Conservation (phyloP, 2,888 invertebrate genomes). For the Thalpophila matura region DNA sequence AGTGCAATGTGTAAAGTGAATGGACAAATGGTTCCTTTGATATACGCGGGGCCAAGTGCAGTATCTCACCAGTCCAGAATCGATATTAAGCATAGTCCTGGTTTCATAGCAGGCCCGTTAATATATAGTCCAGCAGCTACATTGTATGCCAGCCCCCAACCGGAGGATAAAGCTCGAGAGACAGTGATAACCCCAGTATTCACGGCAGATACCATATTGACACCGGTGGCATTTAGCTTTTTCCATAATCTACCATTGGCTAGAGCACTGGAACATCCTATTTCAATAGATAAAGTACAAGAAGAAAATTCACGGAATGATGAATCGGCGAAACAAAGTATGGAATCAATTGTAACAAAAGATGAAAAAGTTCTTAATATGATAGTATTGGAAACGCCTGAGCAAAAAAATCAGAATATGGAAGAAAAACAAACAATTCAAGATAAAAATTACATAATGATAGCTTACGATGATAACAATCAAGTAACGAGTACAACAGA, state of each 20-base stretch:
- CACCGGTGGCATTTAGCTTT: constrained; percentile 80
- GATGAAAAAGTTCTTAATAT: constrained; percentile 12
- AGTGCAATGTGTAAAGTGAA: constrained; percentile 68
- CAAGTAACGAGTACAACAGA: constrained; percentile 33
- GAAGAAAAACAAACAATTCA: constrained; percentile 8
- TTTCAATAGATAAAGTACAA: constrained; percentile 74
- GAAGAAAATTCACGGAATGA: constrained; percentile 57
- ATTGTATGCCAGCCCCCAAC: constrained; percentile 65
- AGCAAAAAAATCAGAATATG: constrained; percentile 14
- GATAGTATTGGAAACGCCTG: constrained; percentile 11
- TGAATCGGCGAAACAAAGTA: constrained; percentile 17
- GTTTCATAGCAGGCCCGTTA: constrained; percentile 72
- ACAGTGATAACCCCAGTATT: constrained; percentile 67
- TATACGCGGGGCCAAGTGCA: constrained; percentile 88
- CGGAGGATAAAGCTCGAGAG: constrained; percentile 63
- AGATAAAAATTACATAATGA: constrained; percentile 37
- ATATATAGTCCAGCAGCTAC: constrained; percentile 75
- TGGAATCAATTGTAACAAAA: constrained; percentile 17
- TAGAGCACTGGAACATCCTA: constrained; percentile 80
- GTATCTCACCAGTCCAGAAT: constrained; percentile 90
- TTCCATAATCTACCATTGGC: constrained; percentile 81
- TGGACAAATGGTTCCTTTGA: constrained; percentile 76
- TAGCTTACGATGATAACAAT: constrained; percentile 34
- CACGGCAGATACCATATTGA: constrained; percentile 71
- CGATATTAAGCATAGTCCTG: constrained; percentile 82